Percentiles rank a stretch among this genome's conserved stretches.
Evolutionary conservation across 2,888 invertebrate species (phyloP).

Genomic region (Eupithecia exiguata): DNA sequence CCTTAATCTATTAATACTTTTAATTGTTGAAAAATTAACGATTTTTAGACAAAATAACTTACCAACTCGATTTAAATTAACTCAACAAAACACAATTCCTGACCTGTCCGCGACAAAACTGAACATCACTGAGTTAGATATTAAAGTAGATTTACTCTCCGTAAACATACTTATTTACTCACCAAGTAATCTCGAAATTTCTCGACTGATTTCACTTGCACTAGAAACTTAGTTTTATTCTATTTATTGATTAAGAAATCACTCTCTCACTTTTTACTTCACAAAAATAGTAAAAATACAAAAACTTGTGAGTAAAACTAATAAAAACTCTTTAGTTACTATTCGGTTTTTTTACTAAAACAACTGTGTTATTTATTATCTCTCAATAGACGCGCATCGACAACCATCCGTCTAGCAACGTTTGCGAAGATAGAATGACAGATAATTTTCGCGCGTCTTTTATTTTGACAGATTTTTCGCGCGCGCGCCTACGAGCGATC

Average conservation of each 20-base stretch:
- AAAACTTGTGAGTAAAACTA: neutral
- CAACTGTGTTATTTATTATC: neutral
- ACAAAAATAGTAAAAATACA: neutral
- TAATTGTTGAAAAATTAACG: no score
- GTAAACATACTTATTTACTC: conserved; percentile 31
- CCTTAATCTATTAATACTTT: no score
- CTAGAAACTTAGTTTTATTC: conserved; percentile 2
- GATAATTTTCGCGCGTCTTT: conserved; percentile 53
- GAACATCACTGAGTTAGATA: neutral
- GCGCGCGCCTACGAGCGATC: neutral
- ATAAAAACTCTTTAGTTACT: neutral
- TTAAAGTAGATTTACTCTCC: neutral
- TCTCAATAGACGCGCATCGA: neutral
- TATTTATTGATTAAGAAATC: neutral
- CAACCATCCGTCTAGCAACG: conserved; percentile 38
- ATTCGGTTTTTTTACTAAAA: neutral
- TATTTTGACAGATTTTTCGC: conserved; percentile 53
- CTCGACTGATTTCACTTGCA: conserved; percentile 38
- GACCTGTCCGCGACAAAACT: neutral
- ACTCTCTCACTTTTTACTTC: neutral
- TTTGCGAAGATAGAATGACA: conserved; percentile 50
- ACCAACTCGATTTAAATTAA: neutral
- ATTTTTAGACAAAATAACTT: neutral
- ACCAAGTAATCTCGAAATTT: conserved; percentile 33
- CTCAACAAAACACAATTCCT: neutral